Evolutionary conservation across 1,140 invertebrate genomes (phyloP).

Genomic region (Platyura marginata): DNA sequence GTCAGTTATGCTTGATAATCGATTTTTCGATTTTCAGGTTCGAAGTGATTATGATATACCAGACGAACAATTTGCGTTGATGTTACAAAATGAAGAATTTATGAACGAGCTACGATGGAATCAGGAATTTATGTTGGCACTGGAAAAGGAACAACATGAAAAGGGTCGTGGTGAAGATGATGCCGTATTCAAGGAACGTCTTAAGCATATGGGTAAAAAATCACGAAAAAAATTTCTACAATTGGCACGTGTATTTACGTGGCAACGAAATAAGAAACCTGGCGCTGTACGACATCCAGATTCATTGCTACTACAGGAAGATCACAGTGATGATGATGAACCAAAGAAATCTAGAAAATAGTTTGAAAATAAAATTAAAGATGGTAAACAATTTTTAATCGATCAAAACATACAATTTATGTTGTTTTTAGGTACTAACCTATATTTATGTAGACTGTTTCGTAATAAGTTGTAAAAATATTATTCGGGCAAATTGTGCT

Average conservation of each 20-base stretch:
- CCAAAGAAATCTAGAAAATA: background rate
- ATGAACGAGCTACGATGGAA: slow-evolving; percentile 75
- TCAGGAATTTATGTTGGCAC: slow-evolving; percentile 71
- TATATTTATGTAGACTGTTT: too few species aligned
- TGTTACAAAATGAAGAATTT: slow-evolving; percentile 85
- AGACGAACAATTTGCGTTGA: slow-evolving; percentile 70
- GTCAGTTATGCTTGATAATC: slow-evolving; percentile 7
- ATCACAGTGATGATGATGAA: slow-evolving; percentile 39
- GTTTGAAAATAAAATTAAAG: background rate
- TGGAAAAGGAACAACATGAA: slow-evolving; percentile 49
- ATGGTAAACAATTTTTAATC: too few species aligned
- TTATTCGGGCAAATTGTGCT: too few species aligned
- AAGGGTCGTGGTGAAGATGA: slow-evolving; percentile 44
- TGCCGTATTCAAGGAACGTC: slow-evolving; percentile 59
- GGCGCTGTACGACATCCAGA: slow-evolving; percentile 37
- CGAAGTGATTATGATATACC: slow-evolving; percentile 26
- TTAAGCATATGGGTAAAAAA: slow-evolving; percentile 78
- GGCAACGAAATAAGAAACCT: slow-evolving; percentile 41
- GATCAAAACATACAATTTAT: too few species aligned
- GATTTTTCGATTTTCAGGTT: background rate
- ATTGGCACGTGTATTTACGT: slow-evolving; percentile 55
- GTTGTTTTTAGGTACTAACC: too few species aligned
- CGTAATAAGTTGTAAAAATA: too few species aligned
- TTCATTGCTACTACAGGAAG: slow-evolving; percentile 34
- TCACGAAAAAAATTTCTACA: slow-evolving; percentile 68